Percentiles rank a stretch among this genome's conserved stretches.
phyloP scores from a whole-genome alignment of 2,797 vertebrate species.

The Centropyge bicolor region DNA sequence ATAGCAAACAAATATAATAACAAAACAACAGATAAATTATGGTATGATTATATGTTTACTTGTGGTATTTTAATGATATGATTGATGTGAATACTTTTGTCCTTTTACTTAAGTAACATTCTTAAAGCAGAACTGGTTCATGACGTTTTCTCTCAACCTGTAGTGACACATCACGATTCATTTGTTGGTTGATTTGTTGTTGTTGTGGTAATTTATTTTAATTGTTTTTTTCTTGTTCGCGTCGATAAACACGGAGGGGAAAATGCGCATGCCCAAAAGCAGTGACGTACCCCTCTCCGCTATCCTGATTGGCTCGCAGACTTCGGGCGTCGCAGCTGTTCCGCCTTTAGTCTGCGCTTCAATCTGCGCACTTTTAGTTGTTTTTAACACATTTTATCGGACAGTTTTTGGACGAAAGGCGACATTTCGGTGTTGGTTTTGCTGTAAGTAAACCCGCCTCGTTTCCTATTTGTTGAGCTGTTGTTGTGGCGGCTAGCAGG shows the following conservation, averaged over 20 bases:
- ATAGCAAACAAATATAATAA: too few relatives aligned
- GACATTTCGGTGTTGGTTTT: too few relatives aligned
- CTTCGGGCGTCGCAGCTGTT: not conserved
- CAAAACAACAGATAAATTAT: too few relatives aligned
- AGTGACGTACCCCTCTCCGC: not conserved
- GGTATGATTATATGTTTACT: too few relatives aligned
- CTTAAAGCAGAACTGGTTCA: too few relatives aligned
- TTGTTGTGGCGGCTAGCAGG: not conserved
- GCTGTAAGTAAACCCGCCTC: not conserved
- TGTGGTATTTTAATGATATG: too few relatives aligned
- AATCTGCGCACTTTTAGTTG: not conserved
- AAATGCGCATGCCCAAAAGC: not conserved
- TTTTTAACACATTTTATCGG: not conserved
- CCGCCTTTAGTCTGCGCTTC: not conserved
- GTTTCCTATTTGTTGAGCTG: not conserved
- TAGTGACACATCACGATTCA: too few relatives aligned
- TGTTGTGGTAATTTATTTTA: too few relatives aligned
- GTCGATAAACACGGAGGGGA: not conserved
- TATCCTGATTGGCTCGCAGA: conserved; percentile 3
- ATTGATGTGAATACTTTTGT: too few relatives aligned
- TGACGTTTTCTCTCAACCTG: too few relatives aligned
- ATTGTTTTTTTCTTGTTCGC: not conserved
- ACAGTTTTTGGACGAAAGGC: not conserved
- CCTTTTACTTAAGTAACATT: too few relatives aligned
- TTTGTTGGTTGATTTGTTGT: too few relatives aligned